These are phyloP conservation scores for Eolophus roseicapilla DNA, from an alignment of 2,113 vertebrate genomes.

Conservation along the genomic window DNA sequence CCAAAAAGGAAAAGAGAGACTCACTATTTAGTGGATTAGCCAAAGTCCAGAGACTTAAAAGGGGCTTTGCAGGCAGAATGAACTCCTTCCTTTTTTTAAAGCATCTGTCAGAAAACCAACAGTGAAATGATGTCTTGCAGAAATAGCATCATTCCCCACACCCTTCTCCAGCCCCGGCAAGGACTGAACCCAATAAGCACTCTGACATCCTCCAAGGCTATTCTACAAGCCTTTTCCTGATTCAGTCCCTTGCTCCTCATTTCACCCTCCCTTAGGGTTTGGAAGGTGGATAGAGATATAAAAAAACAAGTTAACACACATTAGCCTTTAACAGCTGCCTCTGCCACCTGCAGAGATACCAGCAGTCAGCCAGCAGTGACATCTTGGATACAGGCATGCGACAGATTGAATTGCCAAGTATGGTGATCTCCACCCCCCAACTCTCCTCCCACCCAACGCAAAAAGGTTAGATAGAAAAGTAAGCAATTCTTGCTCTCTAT, in stretches of 20 bases:
- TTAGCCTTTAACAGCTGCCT: background rate
- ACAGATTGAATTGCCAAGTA: background rate
- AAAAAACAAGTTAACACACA: background rate
- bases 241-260: background rate
- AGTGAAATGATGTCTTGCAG: background rate
- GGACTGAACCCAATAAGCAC: background rate
- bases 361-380: background rate
- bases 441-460: background rate
- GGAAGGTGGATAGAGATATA: background rate
- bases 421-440: background rate
- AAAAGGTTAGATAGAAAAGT: background rate
- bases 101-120: background rate
- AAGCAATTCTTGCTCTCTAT: background rate
- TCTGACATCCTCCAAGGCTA: background rate
- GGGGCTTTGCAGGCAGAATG: background rate
- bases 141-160: background rate
- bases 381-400: background rate
- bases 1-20: background rate
- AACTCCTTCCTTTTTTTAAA: background rate
- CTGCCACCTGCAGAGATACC: background rate
- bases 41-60: background rate
- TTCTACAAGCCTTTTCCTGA: fast-evolving
- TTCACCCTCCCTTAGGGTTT: background rate
- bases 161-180: background rate
- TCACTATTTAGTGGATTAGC: constrained; percentile 5